These are phyloP conservation scores for Trialeurodes vaporariorum DNA, from an alignment of 1,140 invertebrate species.

Conservation along the genomic window DNA sequence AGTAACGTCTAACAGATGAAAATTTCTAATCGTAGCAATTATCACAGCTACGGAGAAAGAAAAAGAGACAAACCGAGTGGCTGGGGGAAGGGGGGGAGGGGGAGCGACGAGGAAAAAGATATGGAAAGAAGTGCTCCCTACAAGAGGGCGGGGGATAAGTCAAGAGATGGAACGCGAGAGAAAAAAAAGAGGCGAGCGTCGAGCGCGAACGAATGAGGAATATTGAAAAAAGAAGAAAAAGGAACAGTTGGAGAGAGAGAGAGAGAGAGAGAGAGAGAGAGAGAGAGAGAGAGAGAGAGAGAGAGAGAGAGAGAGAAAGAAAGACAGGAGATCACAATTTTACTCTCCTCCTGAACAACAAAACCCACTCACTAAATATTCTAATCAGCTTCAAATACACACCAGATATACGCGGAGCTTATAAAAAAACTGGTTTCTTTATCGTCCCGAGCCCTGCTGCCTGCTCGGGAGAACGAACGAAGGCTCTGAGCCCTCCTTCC, in stretches of 20 bases:
- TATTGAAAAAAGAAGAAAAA: background rate
- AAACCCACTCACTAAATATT: background rate
- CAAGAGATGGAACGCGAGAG: background rate
- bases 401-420: background rate
- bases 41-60: background rate
- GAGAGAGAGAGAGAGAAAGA: background rate
- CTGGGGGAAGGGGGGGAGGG: background rate
- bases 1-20: no score
- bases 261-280: background rate
- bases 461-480: no score
- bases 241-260: background rate
- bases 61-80: background rate
- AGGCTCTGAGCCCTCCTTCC: background rate
- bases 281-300: background rate
- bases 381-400: background rate
- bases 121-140: no score
- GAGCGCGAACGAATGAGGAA: no score
- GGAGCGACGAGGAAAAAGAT: no score
- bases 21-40: no score
- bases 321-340: background rate
- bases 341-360: background rate
- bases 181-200: constrained; percentile 1
- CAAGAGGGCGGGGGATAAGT: background rate
- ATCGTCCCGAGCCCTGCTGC: background rate
- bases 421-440: background rate